Evolutionary conservation across 1,140 invertebrate species (phyloP).

Genomic region (Phymastichus coffea): DNA sequence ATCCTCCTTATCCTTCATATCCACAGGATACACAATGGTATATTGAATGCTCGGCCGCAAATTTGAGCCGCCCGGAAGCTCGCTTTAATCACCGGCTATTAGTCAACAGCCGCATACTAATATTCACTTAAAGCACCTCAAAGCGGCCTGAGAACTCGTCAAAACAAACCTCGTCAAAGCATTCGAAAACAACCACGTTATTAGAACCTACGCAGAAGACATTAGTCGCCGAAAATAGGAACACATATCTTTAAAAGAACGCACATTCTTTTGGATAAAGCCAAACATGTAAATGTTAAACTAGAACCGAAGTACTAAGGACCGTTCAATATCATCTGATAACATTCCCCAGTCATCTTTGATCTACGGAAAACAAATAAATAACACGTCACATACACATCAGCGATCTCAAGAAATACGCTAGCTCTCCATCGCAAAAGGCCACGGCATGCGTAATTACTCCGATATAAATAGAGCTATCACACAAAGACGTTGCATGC

Average conservation of each 20-base stretch:
- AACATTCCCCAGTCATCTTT: not conserved
- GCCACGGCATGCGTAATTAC: too few relatives aligned
- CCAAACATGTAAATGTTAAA: not conserved
- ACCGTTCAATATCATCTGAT: not conserved
- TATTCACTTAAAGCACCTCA: not conserved
- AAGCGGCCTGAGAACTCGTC: not conserved
- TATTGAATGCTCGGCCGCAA: slow-evolving; percentile 41
- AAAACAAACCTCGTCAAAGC: not conserved
- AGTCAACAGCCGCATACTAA: not conserved
- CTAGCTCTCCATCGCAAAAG: too few relatives aligned
- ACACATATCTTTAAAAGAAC: not conserved
- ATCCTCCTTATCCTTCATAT: slow-evolving; percentile 37
- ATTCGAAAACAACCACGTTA: not conserved
- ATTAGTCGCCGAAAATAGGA: not conserved
- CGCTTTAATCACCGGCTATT: not conserved
- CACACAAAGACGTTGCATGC: too few relatives aligned
- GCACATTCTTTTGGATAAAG: not conserved
- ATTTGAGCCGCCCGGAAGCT: not conserved
- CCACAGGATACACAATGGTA: slow-evolving; percentile 50
- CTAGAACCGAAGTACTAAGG: not conserved
- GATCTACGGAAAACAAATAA: not conserved
- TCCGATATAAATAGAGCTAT: too few relatives aligned
- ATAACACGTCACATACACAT: too few relatives aligned
- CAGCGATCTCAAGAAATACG: too few relatives aligned
- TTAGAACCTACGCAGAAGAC: not conserved